Conservation (phyloP, 1,140 invertebrate genomes). For the Aphaenogaster floridana region DNA sequence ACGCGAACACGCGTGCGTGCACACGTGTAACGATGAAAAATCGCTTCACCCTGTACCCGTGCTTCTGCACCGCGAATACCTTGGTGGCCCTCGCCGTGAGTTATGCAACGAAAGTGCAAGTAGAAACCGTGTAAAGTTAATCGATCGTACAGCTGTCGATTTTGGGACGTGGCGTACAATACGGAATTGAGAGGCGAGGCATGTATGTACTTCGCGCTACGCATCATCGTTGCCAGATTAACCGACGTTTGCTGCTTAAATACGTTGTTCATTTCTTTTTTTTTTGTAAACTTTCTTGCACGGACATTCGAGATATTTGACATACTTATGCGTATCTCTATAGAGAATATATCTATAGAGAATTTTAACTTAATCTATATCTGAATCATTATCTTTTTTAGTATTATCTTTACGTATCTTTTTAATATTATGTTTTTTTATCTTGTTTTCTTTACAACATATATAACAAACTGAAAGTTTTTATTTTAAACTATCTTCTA, state of each 20-base stretch:
- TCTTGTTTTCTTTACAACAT: background rate
- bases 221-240: background rate
- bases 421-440: background rate
- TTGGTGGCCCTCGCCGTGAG: conserved; percentile 47
- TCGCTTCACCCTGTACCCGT: background rate
- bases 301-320: background rate
- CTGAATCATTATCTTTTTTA: background rate
- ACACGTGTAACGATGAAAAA: conserved; percentile 44
- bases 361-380: background rate
- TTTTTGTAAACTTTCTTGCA: background rate
- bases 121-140: conserved; percentile 59
- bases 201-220: background rate
- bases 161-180: conserved; percentile 60
- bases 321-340: background rate
- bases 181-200: background rate
- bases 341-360: background rate
- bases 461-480: background rate
- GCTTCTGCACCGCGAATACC: conserved; percentile 34
- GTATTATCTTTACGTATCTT: background rate
- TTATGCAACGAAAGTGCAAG: conserved; percentile 61
- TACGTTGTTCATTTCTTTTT: background rate
- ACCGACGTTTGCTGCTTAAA: background rate
- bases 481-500: background rate
- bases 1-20: background rate
- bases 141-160: conserved; percentile 59